These are phyloP conservation scores for Autographa gamma DNA, from an alignment of 2,888 invertebrate genomes.

Conservation along the genomic window DNA sequence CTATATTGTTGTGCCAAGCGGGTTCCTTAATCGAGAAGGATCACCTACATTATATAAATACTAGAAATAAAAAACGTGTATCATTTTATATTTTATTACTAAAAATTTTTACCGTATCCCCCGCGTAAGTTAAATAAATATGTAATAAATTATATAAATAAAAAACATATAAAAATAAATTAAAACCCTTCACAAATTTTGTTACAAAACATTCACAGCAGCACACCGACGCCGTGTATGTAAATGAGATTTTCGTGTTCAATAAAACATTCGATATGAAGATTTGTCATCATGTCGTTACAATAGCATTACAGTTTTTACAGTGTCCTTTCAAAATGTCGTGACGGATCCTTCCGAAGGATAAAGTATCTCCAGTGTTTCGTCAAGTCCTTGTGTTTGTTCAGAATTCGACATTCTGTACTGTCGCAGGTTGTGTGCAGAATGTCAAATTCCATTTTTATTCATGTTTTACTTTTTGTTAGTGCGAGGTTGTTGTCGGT, in stretches of 20 bases:
- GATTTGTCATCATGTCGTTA: slow-evolving; percentile 15
- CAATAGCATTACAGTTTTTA: slow-evolving; percentile 10
- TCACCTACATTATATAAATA: too few species aligned
- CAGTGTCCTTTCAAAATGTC: slow-evolving; percentile 31
- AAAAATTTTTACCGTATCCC: slow-evolving; percentile 51
- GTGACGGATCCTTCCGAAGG: slow-evolving; percentile 38
- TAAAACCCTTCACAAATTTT: slow-evolving; percentile 63
- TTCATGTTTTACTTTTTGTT: slow-evolving; percentile 65
- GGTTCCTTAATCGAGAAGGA: too few species aligned
- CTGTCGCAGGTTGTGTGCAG: slow-evolving; percentile 26
- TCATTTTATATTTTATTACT: slow-evolving; percentile 62
- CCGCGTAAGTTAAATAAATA: slow-evolving; percentile 58
- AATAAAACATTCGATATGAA: slow-evolving; percentile 25
- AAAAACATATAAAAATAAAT: slow-evolving; percentile 63
- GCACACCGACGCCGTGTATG: slow-evolving; percentile 59
- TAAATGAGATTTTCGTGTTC: slow-evolving; percentile 35
- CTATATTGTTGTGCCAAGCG: too few species aligned
- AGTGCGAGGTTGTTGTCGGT: slow-evolving; percentile 61
- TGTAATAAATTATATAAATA: slow-evolving; percentile 66
- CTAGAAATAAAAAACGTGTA: slow-evolving; percentile 22
- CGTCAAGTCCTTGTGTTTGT: slow-evolving; percentile 35
- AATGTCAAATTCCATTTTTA: slow-evolving; percentile 40
- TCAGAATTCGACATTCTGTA: slow-evolving; percentile 51
- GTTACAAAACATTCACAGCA: slow-evolving; percentile 54
- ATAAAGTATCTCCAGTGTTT: slow-evolving; percentile 23